Evolutionary conservation across 2,888 invertebrate species (phyloP).

Genomic region (Exephanes ischioxanthus): DNA sequence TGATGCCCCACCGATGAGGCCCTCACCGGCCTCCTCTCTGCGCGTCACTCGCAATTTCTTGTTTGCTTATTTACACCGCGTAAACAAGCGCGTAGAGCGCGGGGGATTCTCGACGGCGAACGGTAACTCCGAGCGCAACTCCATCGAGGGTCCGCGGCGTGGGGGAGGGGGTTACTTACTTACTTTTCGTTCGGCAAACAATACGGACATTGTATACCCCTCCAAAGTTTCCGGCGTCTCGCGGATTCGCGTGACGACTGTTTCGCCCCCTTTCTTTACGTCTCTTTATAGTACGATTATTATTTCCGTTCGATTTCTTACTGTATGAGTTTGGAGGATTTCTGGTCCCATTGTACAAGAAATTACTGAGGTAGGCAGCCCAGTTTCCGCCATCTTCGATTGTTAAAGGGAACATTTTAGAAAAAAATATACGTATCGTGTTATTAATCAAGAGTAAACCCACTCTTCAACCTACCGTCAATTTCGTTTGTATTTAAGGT

Average conservation of each 20-base stretch:
- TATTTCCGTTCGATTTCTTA: no score
- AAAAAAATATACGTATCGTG: no score
- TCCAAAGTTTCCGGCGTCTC: conserved; percentile 46
- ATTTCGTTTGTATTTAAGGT: no score
- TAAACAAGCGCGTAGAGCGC: conserved; percentile 69
- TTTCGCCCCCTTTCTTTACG: not conserved
- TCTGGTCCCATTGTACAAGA: no score
- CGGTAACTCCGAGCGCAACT: conserved; percentile 6
- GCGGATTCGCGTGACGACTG: not conserved
- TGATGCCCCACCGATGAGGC: conserved; percentile 26
- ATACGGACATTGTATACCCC: conserved; percentile 72
- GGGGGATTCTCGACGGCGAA: conserved; percentile 18
- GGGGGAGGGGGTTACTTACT: conserved; percentile 72
- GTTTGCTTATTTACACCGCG: conserved; percentile 76
- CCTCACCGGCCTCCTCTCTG: conserved; percentile 22
- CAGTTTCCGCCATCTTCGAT: no score
- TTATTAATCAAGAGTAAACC: no score
- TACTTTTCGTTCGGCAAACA: conserved; percentile 76
- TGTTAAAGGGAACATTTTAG: no score
- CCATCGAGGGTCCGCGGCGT: no score
- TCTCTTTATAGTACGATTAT: no score
- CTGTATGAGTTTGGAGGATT: no score
- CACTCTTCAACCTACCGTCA: no score
- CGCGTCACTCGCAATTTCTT: conserved; percentile 73
- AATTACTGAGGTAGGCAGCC: no score